Conservation (phyloP, 2,888 invertebrate species). For the Erebia ligea region DNA sequence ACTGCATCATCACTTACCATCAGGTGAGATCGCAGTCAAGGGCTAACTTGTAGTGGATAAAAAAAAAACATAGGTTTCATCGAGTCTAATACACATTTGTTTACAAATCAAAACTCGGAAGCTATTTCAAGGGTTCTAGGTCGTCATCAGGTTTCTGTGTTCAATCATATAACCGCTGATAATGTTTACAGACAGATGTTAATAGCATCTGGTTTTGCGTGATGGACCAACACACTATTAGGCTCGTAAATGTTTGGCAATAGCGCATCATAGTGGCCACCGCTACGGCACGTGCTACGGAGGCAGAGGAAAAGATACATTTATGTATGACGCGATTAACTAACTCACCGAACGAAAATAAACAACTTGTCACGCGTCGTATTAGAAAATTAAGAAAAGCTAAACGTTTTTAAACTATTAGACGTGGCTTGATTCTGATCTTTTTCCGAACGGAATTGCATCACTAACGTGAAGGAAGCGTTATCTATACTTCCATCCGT, state of each 20-base stretch:
- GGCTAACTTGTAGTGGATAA: too few relatives aligned
- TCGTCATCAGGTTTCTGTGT: neutral
- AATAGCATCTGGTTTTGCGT: constrained; percentile 62
- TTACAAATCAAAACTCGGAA: constrained; percentile 3
- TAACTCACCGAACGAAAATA: neutral
- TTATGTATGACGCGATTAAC: constrained; percentile 16
- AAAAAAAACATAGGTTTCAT: too few relatives aligned
- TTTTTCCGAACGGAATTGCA: too few relatives aligned
- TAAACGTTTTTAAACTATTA: too few relatives aligned
- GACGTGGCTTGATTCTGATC: too few relatives aligned
- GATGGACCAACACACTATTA: constrained; percentile 44
- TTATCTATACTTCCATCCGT: too few relatives aligned
- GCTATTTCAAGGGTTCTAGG: constrained; percentile 3
- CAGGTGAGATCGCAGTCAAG: too few relatives aligned
- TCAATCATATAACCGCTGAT: constrained; percentile 7
- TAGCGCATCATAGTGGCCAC: constrained; percentile 18
- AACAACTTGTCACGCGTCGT: neutral
- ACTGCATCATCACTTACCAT: too few relatives aligned
- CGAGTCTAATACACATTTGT: neutral
- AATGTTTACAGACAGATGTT: constrained; percentile 37
- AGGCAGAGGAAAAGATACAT: constrained; percentile 16
- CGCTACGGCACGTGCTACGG: neutral
- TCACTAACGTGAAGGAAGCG: too few relatives aligned
- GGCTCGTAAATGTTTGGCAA: constrained; percentile 38
- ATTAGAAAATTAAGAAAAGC: too few relatives aligned